phyloP scores from a whole-genome alignment of 2,888 invertebrate species.

The Chrysodeixis includens region DNA sequence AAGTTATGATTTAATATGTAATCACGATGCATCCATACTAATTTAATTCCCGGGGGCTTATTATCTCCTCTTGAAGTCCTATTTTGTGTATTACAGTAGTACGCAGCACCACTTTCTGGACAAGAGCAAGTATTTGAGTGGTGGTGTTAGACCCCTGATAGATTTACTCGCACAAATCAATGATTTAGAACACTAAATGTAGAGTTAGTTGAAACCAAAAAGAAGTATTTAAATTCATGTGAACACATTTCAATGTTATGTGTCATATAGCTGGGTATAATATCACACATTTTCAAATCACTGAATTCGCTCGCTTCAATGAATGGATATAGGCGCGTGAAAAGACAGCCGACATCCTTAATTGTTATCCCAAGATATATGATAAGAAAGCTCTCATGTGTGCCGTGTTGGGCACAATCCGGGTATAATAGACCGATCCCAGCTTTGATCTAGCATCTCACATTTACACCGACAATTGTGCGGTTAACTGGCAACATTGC shows the following conservation, averaged over 20 bases:
- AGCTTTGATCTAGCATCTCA: constrained; percentile 8
- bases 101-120: too few species aligned
- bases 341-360: constrained; percentile 24
- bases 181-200: too few species aligned
- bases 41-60: not conserved
- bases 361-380: constrained; percentile 25
- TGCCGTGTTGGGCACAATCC: constrained; percentile 5
- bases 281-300: not conserved
- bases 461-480: constrained; percentile 13
- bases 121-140: too few species aligned
- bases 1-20: not conserved
- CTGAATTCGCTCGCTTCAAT: not conserved
- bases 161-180: too few species aligned
- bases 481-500: constrained; percentile 15
- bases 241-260: too few species aligned
- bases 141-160: too few species aligned
- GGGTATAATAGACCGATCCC: constrained; percentile 14
- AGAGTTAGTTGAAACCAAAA: too few species aligned
- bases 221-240: too few species aligned
- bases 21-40: not conserved
- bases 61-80: too few species aligned
- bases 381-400: constrained; percentile 1
- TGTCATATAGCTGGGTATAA: not conserved
- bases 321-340: not conserved
- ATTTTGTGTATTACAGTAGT: too few species aligned